Percentiles rank a stretch among this genome's conserved stretches.
These are phyloP conservation scores for Alectoris magna DNA, from an alignment of 2,797 vertebrate species.

Conservation along the genomic window DNA sequence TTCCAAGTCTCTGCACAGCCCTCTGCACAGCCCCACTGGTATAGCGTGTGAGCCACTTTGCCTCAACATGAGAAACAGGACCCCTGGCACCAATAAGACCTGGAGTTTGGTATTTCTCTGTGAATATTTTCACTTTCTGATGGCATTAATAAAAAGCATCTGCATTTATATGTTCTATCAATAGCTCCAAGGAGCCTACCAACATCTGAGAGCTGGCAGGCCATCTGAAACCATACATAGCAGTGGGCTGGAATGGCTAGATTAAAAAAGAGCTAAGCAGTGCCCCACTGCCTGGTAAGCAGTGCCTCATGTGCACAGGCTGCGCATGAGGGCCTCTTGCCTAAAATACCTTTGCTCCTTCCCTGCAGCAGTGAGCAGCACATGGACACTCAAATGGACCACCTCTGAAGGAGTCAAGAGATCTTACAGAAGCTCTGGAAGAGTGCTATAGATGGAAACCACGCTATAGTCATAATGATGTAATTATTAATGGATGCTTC, in stretches of 20 bases:
- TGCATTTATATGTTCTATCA: neutral
- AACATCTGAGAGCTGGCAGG: neutral
- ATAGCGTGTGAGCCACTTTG: neutral
- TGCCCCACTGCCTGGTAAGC: neutral
- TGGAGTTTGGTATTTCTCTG: neutral
- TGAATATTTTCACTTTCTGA: neutral
- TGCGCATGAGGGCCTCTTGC: neutral
- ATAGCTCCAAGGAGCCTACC: neutral
- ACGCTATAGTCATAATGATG: accelerated
- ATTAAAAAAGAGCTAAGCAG: neutral
- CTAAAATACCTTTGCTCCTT: neutral
- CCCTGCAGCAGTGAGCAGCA: neutral
- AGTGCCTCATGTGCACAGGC: neutral
- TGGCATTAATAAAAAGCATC: neutral
- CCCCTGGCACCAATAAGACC: neutral
- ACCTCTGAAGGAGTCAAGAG: neutral
- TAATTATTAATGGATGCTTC: neutral
- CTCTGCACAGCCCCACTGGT: neutral
- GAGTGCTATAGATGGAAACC: accelerated
- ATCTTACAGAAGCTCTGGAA: neutral
- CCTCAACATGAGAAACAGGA: neutral
- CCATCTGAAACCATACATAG: neutral
- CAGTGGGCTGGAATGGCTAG: neutral
- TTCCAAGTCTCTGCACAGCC: neutral
- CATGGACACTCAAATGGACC: neutral